Evolutionary conservation across 92 coral and sea anemone genomes (phyloP).

Genomic region (Zoanthus sociatus): DNA sequence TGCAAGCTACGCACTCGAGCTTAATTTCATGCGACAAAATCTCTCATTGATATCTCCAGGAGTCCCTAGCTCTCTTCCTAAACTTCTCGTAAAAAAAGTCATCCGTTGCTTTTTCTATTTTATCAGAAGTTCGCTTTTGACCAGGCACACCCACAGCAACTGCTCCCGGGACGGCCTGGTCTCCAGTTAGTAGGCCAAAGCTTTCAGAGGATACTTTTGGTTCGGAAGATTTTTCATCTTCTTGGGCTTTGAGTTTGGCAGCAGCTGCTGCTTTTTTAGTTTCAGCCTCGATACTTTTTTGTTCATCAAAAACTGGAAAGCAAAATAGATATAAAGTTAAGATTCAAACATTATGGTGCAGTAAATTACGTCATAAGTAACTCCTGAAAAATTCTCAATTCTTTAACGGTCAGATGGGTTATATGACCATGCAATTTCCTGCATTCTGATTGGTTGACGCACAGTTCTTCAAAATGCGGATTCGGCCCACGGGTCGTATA

Average conservation of each 20-base stretch:
- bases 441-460: no score
- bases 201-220: conserved; percentile 86
- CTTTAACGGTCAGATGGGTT: no score
- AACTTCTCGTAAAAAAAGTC: conserved; percentile 97
- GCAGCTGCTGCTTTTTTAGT: conserved; percentile 83
- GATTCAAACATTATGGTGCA: no score
- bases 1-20: no score
- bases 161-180: conserved; percentile 50
- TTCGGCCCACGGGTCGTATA: no score
- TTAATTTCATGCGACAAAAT: no score
- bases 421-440: no score
- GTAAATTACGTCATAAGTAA: no score
- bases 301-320: conserved; percentile 85
- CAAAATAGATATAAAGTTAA: neutral
- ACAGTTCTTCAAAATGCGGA: no score
- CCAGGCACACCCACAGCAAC: conserved; percentile 62
- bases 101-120: conserved; percentile 93
- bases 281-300: conserved; percentile 82
- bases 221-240: conserved; percentile 68
- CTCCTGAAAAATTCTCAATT: no score
- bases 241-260: conserved; percentile 79
- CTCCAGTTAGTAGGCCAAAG: conserved; percentile 54
- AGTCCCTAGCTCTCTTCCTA: conserved; percentile 93
- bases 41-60: conserved; percentile 95
- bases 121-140: conserved; percentile 68